Evolutionary conservation across 2,113 vertebrate species (phyloP), one percentile per base, ranked within the genome.

Genomic region (Lophochroa leadbeateri): DNA sequence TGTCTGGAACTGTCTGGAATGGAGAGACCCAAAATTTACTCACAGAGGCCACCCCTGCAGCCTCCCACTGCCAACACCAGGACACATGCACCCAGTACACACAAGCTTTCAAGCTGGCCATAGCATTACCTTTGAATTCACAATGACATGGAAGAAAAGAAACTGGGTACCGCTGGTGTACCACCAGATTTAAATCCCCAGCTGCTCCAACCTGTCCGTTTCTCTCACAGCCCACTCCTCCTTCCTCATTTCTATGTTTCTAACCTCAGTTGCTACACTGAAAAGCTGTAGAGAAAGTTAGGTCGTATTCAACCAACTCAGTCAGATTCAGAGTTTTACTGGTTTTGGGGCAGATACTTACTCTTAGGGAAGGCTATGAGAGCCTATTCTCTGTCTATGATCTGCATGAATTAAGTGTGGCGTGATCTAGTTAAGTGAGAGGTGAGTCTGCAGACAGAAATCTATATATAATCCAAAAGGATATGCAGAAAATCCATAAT

Each of bases 161-260:
- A 85, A 37, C 8, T 37, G 18, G 3, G 2, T 71, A 25, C 17
- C 4, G 1, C 0, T 1, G 7, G 13, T 10, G 5, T 57, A 43
- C 6, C 23, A 23, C 46, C 28, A 64, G 13, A 64, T 13, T 4
- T 60, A 50, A 60, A 55, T 61, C 5, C 7, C 17, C 17, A 70
- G 7, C 9, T 88, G 3, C 50, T 85, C 28, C 35, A 78, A 10
- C 11, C 8, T 8, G 6, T n/a, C 3, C 4, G 41, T 52, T 76
- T 92, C 4, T 50, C 6, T 77, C 7, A 23, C 49, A 57, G 17
- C 3, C 17, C 11, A 31, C 8, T 74, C 17, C 5, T 63, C 10
- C 27, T 50, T 7, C 13, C 15, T 74, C 28, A 50, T 74, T 69
- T 64, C 43, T 65, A 11, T 29, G 7, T 55, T 89, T 50, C 35